A percentile compares a stretch with the other conserved stretches of the same genome.
phyloP scores from a whole-genome alignment of 2,797 vertebrate genomes.

The Steatocranus sp. region DNA sequence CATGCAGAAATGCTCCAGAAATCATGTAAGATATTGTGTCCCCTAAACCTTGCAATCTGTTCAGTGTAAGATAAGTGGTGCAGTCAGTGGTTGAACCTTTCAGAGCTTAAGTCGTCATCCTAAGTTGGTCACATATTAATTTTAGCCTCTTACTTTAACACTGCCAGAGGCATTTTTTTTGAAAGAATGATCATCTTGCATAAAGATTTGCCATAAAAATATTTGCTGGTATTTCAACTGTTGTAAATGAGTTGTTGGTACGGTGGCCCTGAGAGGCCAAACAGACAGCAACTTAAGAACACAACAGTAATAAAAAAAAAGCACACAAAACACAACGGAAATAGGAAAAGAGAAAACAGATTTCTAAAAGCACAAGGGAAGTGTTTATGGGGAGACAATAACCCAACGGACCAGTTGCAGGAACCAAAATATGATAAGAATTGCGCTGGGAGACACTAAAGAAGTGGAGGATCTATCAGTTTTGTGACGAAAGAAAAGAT shows the following conservation, averaged over 20 bases:
- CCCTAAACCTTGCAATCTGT: neutral
- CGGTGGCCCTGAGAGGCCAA: neutral
- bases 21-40: neutral
- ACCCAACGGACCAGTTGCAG: neutral
- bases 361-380: neutral
- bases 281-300: neutral
- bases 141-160: neutral
- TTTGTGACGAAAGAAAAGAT: no score
- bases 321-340: fast-evolving
- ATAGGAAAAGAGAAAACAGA: neutral
- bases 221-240: neutral
- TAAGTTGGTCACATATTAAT: neutral
- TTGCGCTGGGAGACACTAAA: neutral
- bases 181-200: fast-evolving
- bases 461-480: fast-evolving
- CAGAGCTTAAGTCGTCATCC: neutral
- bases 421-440: neutral
- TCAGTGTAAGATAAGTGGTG: neutral
- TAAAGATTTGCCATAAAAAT: neutral
- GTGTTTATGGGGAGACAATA: neutral
- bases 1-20: neutral
- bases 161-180: neutral
- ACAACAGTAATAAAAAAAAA: neutral
- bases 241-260: neutral
- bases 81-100: neutral